phyloP scores from a whole-genome alignment of 2,113 vertebrate species.

The Ciconia boyciana region DNA sequence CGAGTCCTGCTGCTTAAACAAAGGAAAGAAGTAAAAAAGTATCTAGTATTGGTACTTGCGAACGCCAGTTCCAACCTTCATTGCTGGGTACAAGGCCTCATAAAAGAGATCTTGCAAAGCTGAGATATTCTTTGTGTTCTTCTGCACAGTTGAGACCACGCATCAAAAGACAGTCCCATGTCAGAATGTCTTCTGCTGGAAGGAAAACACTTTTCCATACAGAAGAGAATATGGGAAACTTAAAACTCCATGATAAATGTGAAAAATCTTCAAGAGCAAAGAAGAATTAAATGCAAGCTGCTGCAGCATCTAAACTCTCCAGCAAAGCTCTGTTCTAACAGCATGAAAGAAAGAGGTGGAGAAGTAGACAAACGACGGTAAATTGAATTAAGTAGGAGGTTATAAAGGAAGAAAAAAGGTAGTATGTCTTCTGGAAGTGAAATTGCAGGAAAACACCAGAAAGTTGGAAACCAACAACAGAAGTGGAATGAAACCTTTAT shows the following conservation, averaged over 20 bases:
- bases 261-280: neutral
- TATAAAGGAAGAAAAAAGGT: neutral
- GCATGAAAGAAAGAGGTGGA: neutral
- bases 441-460: constrained; percentile 47
- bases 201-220: neutral
- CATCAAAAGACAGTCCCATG: neutral
- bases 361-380: neutral
- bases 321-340: neutral
- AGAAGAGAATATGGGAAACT: neutral
- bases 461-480: constrained; percentile 45
- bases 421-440: neutral
- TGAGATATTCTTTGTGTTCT: neutral
- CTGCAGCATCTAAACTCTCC: neutral
- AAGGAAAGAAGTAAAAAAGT: neutral
- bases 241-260: neutral
- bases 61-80: neutral
- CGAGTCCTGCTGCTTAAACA: neutral
- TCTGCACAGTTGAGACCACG: neutral
- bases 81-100: neutral
- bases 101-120: neutral
- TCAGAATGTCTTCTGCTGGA: neutral
- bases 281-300: neutral
- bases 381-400: neutral
- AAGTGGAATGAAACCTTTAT: constrained; percentile 53
- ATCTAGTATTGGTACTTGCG: neutral